phyloP scores from a whole-genome alignment of 2,113 vertebrate species.

The Ascaphus truei region DNA sequence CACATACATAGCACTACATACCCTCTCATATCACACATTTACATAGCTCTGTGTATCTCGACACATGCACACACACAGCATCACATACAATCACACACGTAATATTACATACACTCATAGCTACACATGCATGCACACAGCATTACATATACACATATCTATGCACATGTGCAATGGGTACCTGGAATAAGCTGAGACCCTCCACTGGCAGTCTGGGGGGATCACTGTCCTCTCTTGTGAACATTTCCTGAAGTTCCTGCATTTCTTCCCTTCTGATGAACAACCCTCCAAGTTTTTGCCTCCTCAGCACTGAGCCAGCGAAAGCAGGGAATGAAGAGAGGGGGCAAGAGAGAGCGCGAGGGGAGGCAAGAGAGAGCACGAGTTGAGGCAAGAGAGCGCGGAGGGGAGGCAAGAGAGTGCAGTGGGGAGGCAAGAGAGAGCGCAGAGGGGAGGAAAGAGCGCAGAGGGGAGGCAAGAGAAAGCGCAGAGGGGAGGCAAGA shows the following conservation, averaged over 20 bases:
- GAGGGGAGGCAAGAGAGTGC: background rate
- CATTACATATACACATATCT: too few relatives aligned
- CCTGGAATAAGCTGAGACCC: background rate
- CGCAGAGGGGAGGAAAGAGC: too few relatives aligned
- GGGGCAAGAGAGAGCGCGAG: background rate
- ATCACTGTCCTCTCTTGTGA: background rate
- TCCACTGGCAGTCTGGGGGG: conserved; percentile 9
- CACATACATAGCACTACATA: too few relatives aligned
- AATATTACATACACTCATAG: too few relatives aligned
- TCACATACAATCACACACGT: too few relatives aligned
- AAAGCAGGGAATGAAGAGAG: background rate
- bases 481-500: too few relatives aligned
- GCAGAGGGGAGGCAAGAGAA: background rate
- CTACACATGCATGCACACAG: too few relatives aligned
- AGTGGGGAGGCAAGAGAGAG: too few relatives aligned
- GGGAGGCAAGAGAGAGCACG: background rate
- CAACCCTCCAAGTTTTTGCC: background rate
- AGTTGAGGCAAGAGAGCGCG: background rate
- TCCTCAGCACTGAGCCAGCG: background rate
- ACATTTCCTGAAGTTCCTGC: background rate
- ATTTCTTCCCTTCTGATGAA: background rate
- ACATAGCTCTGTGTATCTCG: too few relatives aligned
- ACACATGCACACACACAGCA: too few relatives aligned
- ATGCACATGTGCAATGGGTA: too few relatives aligned
- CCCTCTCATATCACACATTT: too few relatives aligned